Evolutionary conservation across 2,113 vertebrate species (phyloP).

Genomic region (Tragelaphus strepsiceros): DNA sequence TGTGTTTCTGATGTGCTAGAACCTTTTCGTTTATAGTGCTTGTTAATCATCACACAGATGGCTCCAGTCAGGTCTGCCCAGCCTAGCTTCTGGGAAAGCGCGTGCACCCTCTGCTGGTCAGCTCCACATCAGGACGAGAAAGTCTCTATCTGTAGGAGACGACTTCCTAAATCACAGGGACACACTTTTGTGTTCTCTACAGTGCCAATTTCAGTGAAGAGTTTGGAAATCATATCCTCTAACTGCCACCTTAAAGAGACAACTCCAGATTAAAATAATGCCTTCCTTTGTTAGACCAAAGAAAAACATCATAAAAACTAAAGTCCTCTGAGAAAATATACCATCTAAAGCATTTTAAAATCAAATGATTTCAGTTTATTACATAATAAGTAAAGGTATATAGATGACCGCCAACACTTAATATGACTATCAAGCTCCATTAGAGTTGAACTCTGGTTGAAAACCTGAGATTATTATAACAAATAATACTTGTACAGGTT

Average conservation of each 20-base stretch:
- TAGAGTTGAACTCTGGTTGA: conserved; percentile 11
- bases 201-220: background rate
- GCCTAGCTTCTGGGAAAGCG: conserved; percentile 13
- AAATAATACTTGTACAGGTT: conserved; percentile 17
- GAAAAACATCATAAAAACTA: conserved; percentile 7
- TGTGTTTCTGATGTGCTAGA: conserved; percentile 26
- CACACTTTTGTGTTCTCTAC: background rate
- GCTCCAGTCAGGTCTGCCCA: conserved; percentile 7
- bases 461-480: background rate
- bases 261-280: conserved; percentile 1
- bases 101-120: conserved; percentile 67
- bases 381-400: background rate
- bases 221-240: background rate
- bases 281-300: conserved; percentile 8
- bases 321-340: background rate
- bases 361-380: background rate
- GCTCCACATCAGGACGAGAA: background rate
- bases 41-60: conserved; percentile 52
- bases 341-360: conserved; percentile 9
- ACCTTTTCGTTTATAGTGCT: conserved; percentile 45
- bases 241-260: conserved; percentile 14
- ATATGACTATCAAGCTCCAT: background rate
- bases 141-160: background rate
- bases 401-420: background rate
- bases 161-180: background rate